These are phyloP conservation scores for Hassar affinis DNA, from an alignment of 2,113 vertebrate species.

Conservation along the genomic window DNA sequence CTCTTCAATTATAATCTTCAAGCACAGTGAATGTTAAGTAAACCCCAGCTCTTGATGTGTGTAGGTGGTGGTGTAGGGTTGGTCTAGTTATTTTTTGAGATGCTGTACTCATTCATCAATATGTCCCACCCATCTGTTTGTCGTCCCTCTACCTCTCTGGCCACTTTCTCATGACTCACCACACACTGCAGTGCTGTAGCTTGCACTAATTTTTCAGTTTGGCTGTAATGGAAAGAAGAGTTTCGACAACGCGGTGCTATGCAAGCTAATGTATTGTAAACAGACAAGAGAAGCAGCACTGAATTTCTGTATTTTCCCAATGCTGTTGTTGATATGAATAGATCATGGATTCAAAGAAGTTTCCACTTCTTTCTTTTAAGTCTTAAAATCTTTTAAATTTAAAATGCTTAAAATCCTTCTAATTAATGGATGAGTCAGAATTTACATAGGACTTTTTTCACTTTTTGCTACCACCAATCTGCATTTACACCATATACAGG, in stretches of 20 bases:
- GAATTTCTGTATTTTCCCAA: background rate
- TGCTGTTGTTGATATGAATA: background rate
- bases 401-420: too few relatives aligned
- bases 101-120: conserved; percentile 31
- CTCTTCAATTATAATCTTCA: background rate
- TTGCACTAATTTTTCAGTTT: conserved; percentile 25
- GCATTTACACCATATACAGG: too few relatives aligned
- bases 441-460: too few relatives aligned
- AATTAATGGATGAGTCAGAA: background rate
- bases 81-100: background rate
- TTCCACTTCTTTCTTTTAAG: background rate
- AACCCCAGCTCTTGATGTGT: background rate
- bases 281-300: background rate
- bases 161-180: conserved; percentile 9
- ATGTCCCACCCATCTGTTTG: conserved; percentile 30
- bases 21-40: conserved; percentile 24
- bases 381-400: background rate
- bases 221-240: conserved; percentile 26
- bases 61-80: background rate
- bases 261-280: background rate
- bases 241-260: background rate
- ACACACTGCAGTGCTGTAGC: conserved; percentile 24
- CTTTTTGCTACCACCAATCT: too few relatives aligned
- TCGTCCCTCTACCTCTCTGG: conserved; percentile 5
- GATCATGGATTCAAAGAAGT: background rate